Evolutionary conservation across 2,113 vertebrate species (phyloP).

Genomic region (Clarias batrachus): DNA sequence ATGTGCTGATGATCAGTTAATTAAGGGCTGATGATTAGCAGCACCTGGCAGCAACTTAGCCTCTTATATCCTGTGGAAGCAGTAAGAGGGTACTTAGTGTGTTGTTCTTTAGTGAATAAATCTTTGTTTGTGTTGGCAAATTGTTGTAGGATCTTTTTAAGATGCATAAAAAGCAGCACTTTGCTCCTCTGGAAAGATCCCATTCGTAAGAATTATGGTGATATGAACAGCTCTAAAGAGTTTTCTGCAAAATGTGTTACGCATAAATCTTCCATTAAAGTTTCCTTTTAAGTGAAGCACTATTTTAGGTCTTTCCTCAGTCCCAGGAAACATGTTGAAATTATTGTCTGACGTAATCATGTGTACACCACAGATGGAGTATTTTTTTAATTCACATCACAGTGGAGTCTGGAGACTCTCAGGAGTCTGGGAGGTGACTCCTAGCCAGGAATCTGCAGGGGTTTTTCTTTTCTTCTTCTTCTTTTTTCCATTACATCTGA

Average conservation of each 20-base stretch:
- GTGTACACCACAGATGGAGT: background rate
- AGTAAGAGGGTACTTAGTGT: background rate
- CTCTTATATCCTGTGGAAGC: no score
- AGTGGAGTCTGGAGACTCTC: background rate
- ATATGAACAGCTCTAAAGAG: background rate
- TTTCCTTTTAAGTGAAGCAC: background rate
- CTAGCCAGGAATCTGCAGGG: background rate
- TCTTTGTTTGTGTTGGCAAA: background rate
- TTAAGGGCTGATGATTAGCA: no score
- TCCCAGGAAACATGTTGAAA: background rate
- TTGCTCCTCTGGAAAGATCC: background rate
- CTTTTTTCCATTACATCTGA: background rate
- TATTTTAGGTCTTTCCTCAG: background rate
- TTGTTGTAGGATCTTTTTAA: background rate
- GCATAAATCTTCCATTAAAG: background rate
- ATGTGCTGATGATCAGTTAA: no score
- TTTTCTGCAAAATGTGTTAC: background rate
- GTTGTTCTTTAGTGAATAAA: background rate
- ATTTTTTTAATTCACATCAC: background rate
- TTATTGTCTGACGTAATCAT: background rate
- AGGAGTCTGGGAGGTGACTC: background rate
- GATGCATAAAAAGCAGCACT: background rate
- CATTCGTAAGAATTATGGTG: background rate
- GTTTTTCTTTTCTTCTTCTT: background rate
- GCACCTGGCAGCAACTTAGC: no score